Evolutionary conservation across 2,797 vertebrate species (phyloP), one percentile per base, ranked within the genome.

Genomic region (Austrolebias charrua): DNA sequence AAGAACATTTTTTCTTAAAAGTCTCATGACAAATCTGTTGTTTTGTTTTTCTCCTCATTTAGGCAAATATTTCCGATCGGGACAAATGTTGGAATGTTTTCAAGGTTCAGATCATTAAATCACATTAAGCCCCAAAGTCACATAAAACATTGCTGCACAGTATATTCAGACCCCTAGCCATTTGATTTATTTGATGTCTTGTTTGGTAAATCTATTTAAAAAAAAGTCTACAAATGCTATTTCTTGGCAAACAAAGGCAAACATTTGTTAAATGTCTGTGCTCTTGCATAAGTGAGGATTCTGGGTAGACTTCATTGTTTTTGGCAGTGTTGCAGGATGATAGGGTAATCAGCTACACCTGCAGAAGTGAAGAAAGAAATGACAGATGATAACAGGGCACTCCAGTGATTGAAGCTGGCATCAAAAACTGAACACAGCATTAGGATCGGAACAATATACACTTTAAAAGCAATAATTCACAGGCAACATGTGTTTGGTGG

Each of bases 401-500:
- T 75, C 7, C 15, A 46, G 70, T 83, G 78, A 85, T 69, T 71
- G 77, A 84, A 72, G 63, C 61, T 71, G 67, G 73, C 70, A 79
- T 78, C 60, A 71, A 57, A 74, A 70, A 71, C 76, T 54, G 60
- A 79, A 75, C 50, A 71, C 73, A 60, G 53, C 70, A 69, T 69
- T 78, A 75, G 83, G 85, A 85, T 62, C 68, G 65, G 69, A 85
- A 81, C 78, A 80, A 85, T 82, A 84, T 77, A 81, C 69, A 82
- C 77, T 81, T 85, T 79, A 77, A 80, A 83, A 75, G 72, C 78
- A 82, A 87, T 86, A 81, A 69, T 81, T 84, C 73, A 81, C 55
- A 50, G 71, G 86, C 80, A 85, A 76, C 86, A 86, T 86, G 76
- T 83, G 74, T 81, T 80, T 72, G 86, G 72, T 84, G 68, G 78